Evolutionary conservation across 1,140 invertebrate genomes (phyloP).

Genomic region (Cheumatopsyche charites): DNA sequence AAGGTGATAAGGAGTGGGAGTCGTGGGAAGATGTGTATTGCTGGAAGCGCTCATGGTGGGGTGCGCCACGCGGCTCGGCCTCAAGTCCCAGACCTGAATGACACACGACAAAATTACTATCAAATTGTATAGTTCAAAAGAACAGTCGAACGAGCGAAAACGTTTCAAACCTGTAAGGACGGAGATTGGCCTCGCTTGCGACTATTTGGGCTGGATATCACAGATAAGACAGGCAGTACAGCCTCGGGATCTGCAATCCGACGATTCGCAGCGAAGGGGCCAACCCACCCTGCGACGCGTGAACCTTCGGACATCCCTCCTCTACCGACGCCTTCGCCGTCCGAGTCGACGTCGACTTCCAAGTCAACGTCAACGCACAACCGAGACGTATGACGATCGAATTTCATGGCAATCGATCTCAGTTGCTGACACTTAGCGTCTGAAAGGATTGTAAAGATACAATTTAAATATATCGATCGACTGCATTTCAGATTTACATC

Average conservation of each 20-base stretch:
- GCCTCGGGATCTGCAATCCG: constrained; percentile 52
- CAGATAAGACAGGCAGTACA: constrained; percentile 66
- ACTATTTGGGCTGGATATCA: constrained; percentile 76
- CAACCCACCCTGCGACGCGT: constrained; percentile 57
- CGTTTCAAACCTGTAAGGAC: constrained; percentile 58
- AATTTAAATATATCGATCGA: constrained; percentile 9
- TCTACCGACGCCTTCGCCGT: constrained; percentile 9
- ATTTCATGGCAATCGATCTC: constrained; percentile 10
- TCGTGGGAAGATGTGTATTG: constrained; percentile 41
- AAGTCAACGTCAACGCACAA: background rate
- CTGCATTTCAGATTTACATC: no score
- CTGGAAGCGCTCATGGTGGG: constrained; percentile 53
- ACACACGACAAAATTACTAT: constrained; percentile 37
- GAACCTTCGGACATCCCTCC: constrained; percentile 41
- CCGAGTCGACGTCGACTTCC: constrained; percentile 12
- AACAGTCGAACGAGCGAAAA: background rate
- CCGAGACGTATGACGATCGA: background rate
- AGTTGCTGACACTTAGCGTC: constrained; percentile 27
- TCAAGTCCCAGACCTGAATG: constrained; percentile 60
- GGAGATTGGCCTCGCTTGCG: constrained; percentile 54
- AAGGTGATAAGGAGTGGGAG: constrained; percentile 35
- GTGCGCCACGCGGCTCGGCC: constrained; percentile 59
- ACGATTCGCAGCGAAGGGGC: constrained; percentile 52
- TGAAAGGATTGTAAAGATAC: background rate
- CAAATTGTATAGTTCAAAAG: background rate